These are phyloP conservation scores for Chinchilla lanigera DNA, from an alignment of 2,113 vertebrate genomes.

Conservation along the genomic window DNA sequence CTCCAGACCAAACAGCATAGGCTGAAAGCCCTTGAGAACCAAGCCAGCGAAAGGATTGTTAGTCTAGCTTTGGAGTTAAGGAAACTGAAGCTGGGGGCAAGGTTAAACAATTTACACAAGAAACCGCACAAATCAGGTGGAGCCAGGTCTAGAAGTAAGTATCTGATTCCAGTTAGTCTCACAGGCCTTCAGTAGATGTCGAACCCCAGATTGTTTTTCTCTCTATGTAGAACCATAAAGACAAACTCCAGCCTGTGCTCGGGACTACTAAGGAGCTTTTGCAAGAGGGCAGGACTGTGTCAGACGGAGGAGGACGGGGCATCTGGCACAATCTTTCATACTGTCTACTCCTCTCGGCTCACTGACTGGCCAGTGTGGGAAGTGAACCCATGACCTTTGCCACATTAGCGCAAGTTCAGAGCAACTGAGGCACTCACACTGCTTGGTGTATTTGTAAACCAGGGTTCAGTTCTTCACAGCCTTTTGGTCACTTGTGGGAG, in stretches of 20 bases:
- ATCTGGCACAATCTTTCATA: no score
- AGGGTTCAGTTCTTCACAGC: neutral
- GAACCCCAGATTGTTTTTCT: no score
- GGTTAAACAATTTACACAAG: neutral
- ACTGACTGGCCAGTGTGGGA: neutral
- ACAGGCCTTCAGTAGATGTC: neutral
- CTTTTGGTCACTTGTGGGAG: neutral
- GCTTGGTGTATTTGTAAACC: neutral
- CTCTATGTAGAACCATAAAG: neutral
- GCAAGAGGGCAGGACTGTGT: neutral
- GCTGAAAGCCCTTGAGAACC: neutral
- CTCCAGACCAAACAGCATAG: neutral
- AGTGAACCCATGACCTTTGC: neutral
- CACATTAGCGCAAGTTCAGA: neutral
- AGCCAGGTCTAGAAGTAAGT: neutral
- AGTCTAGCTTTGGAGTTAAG: neutral
- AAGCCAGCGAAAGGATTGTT: neutral
- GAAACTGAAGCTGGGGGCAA: neutral
- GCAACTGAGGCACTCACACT: no score
- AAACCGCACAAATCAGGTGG: neutral
- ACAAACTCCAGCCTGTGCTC: neutral
- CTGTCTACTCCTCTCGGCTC: neutral
- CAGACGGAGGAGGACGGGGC: neutral
- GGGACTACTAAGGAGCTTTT: neutral
- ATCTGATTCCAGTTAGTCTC: neutral